Conservation (phyloP, 2,888 invertebrate species). For the Leptodirus hochenwartii region DNA sequence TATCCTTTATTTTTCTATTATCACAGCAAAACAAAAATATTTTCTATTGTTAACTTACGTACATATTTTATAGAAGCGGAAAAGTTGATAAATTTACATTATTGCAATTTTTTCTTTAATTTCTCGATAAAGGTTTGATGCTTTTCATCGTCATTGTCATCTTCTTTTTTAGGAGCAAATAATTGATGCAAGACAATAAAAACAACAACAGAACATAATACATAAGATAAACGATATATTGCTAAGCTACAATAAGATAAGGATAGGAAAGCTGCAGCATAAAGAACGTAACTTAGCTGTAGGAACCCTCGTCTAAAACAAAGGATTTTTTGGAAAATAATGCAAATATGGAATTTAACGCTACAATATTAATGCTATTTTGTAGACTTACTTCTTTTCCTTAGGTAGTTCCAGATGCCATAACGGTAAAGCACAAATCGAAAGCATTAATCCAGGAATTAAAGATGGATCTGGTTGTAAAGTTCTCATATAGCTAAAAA, state of each 20-base stretch:
- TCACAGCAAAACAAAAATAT: too few species aligned
- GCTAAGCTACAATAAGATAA: slow-evolving; percentile 41
- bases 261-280: slow-evolving; percentile 33
- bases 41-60: too few species aligned
- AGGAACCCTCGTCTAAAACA: slow-evolving; percentile 32
- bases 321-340: slow-evolving; percentile 5
- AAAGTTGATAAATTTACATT: too few species aligned
- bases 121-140: too few species aligned
- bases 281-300: slow-evolving; percentile 29
- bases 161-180: slow-evolving; percentile 24
- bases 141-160: slow-evolving; percentile 38
- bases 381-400: slow-evolving; percentile 37
- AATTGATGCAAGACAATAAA: slow-evolving; percentile 39
- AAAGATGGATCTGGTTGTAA: slow-evolving; percentile 45
- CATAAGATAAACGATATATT: slow-evolving; percentile 38
- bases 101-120: too few species aligned
- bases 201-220: slow-evolving; percentile 34
- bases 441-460: slow-evolving; percentile 35
- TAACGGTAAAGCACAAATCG: slow-evolving; percentile 38
- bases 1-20: too few species aligned
- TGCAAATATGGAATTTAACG: not conserved
- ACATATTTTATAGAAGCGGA: too few species aligned
- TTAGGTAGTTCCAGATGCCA: slow-evolving; percentile 52
- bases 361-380: not conserved
- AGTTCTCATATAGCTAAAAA: slow-evolving; percentile 32